These are phyloP conservation scores for Platysteira castanea DNA, from an alignment of 2,113 vertebrate species.

Conservation along the genomic window DNA sequence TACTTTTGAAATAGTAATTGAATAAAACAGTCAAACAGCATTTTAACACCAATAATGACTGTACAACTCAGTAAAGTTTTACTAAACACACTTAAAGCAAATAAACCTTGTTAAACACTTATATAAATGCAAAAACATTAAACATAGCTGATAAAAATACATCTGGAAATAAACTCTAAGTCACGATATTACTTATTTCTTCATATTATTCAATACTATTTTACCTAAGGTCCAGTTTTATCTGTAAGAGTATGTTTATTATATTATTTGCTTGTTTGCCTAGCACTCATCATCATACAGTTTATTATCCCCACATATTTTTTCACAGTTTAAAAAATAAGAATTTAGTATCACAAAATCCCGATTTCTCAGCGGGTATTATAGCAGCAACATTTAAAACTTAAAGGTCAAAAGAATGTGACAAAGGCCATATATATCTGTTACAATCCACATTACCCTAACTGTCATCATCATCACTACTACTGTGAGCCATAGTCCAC, in stretches of 20 bases:
- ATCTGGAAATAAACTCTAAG: constrained; percentile 24
- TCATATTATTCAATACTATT: background rate
- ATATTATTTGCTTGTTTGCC: constrained; percentile 13
- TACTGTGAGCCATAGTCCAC: constrained; percentile 78
- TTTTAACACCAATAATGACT: constrained; percentile 37
- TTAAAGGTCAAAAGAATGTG: constrained; percentile 12
- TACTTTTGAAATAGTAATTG: constrained; percentile 52
- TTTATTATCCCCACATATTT: constrained; percentile 15
- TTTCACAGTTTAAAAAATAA: constrained; percentile 40
- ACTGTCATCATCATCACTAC: constrained; percentile 80
- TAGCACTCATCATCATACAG: constrained; percentile 12
- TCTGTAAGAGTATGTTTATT: background rate
- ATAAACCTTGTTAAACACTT: constrained; percentile 31
- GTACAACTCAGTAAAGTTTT: constrained; percentile 45
- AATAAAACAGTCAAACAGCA: constrained; percentile 44
- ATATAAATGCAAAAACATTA: constrained; percentile 41
- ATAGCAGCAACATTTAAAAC: constrained; percentile 37
- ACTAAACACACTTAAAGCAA: constrained; percentile 26
- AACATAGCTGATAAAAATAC: constrained; percentile 23
- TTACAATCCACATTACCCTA: constrained; percentile 66
- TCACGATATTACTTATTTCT: background rate
- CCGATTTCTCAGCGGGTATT: background rate
- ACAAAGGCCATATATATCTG: constrained; percentile 43
- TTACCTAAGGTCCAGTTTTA: background rate
- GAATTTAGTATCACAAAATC: background rate